phyloP scores from a whole-genome alignment of 2,113 vertebrate genomes.

The Macrotus californicus region DNA sequence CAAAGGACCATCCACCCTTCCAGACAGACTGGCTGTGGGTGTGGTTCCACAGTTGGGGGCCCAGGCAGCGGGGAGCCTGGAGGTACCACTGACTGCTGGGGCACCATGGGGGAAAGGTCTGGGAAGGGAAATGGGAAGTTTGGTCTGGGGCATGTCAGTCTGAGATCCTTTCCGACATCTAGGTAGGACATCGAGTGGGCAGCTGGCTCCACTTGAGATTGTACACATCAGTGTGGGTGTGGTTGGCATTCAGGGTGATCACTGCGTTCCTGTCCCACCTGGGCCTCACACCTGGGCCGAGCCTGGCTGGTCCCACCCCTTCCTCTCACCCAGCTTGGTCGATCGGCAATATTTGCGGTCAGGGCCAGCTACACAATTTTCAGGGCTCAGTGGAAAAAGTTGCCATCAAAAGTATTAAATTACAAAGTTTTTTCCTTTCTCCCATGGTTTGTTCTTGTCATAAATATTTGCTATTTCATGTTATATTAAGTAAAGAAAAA shows the following conservation, averaged over 20 bases:
- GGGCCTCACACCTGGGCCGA: background rate
- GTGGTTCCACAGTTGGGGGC: background rate
- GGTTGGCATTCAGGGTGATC: background rate
- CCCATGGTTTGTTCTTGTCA: background rate
- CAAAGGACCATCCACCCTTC: background rate
- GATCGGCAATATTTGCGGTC: background rate
- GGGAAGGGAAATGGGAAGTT: background rate
- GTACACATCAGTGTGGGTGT: background rate
- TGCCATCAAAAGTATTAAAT: background rate
- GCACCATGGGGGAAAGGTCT: background rate
- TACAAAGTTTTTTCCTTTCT: background rate
- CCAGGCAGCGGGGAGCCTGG: background rate
- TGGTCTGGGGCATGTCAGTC: background rate
- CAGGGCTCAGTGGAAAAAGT: background rate
- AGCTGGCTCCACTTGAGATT: background rate
- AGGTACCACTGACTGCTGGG: background rate
- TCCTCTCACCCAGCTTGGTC: background rate
- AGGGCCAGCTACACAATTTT: background rate
- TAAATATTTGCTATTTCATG: background rate
- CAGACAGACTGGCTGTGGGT: background rate
- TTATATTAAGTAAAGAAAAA: background rate
- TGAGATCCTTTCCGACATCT: background rate
- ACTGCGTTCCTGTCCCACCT: background rate
- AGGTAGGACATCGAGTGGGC: background rate
- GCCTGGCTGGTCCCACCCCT: background rate